Evolutionary conservation across 2,797 vertebrate species (phyloP), one percentile per base, ranked within the genome.

Genomic region (Mallotus villosus): DNA sequence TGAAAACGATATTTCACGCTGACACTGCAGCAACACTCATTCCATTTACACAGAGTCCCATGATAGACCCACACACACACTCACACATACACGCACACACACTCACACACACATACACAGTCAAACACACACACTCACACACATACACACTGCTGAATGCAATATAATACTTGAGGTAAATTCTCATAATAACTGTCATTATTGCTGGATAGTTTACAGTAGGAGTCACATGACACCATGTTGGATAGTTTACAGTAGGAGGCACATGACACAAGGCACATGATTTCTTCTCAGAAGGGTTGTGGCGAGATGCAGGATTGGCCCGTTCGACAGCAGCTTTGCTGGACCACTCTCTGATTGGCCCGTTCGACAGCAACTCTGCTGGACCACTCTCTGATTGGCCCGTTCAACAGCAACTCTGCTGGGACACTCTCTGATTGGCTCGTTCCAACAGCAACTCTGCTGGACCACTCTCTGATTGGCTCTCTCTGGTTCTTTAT

Each of bases 281-380:
- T 55, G 58, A 64, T 37, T 72, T 80, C 24, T 67, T 57, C 67
- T 62, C 19, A 27, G 78, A 83, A 80, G 78, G 61, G 82, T 53
- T 49, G 67, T 64, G 25, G n/a, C n/a, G n/a, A n/a, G 76, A 82
- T 72, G 84, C 64, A 55, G 68, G 29, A 67, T 67, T 74, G 29
- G 3, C 32, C 9, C 17, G 14, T 16, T 16, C 17, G n/a, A 63
- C 22, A 60, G 58, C 58, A 27, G 24, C 62, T 63, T 12, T 34
- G 37, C 62, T 34, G n/a, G 32, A n/a, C n/a, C n/a, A n/a, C 27
- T n/a, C 34, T 19, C 4, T 37, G 62, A 63, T 63, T 63, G 62
- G 62, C 21, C n/a, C n/a, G n/a, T n/a, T n/a, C n/a, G n/a, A n/a
- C n/a, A n/a, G n/a, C n/a, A n/a, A n/a, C n/a, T 63, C 19, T 34